These are phyloP conservation scores for Myrmophylax atrothorax DNA, from an alignment of 2,113 vertebrate genomes.

Conservation along the genomic window DNA sequence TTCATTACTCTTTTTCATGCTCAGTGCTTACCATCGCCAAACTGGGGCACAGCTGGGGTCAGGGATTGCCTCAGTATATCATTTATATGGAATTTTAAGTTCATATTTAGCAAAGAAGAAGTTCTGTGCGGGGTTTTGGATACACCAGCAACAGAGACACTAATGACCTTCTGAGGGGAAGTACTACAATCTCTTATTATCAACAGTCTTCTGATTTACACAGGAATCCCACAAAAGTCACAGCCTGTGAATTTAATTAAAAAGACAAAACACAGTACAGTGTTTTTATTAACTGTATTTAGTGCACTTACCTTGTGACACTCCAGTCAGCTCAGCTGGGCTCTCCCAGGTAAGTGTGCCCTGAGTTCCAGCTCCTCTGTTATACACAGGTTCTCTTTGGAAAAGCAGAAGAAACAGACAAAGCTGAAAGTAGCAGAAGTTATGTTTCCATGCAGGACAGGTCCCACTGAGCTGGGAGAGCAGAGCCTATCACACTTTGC, in stretches of 20 bases:
- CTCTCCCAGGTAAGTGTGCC: background rate
- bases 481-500: background rate
- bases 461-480: background rate
- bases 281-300: background rate
- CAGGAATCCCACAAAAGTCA: background rate
- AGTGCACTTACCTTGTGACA: background rate
- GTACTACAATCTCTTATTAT: background rate
- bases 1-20: background rate
- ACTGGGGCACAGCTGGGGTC: background rate
- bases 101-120: background rate
- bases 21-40: background rate
- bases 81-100: slow-evolving; percentile 9
- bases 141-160: background rate
- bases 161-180: background rate
- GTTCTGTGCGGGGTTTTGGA: background rate
- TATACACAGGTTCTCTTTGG: background rate
- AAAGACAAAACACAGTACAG: background rate
- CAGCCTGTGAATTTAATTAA: background rate
- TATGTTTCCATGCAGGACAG: background rate
- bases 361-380: background rate
- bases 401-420: background rate
- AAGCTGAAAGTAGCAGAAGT: background rate
- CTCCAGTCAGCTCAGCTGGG: background rate
- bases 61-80: background rate
- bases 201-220: background rate